These are phyloP conservation scores for Phengaris alcon DNA, from an alignment of 2,888 invertebrate species.

Conservation along the genomic window DNA sequence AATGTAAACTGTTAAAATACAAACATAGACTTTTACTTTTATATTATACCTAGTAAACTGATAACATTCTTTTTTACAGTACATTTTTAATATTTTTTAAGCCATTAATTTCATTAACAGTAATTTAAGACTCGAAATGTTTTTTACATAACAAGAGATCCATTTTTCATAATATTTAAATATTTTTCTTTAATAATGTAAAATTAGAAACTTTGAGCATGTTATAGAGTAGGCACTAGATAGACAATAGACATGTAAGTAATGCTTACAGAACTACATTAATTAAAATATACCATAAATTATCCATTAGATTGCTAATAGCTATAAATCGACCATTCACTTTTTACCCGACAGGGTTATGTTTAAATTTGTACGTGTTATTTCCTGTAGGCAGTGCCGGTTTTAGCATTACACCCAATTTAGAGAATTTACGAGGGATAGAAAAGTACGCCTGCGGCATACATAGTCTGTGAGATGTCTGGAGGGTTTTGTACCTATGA, in stretches of 20 bases:
- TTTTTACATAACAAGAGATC: slow-evolving; percentile 4
- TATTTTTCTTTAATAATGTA: neutral
- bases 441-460: no score
- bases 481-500: no score
- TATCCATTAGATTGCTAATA: no score
- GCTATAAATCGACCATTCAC: no score
- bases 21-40: neutral
- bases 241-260: neutral
- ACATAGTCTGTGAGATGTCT: no score
- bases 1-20: neutral
- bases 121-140: neutral
- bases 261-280: neutral
- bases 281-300: no score
- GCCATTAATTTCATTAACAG: neutral
- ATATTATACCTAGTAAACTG: neutral
- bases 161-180: neutral
- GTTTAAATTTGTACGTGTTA: no score
- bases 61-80: neutral
- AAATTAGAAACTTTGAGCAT: slow-evolving; percentile 8
- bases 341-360: no score
- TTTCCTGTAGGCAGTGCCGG: no score
- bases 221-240: neutral
- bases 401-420: no score
- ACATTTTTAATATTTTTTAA: neutral
- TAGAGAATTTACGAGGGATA: no score